Evolutionary conservation across 1,140 invertebrate genomes (phyloP).

Genomic region (Catajapyx aquilonaris): DNA sequence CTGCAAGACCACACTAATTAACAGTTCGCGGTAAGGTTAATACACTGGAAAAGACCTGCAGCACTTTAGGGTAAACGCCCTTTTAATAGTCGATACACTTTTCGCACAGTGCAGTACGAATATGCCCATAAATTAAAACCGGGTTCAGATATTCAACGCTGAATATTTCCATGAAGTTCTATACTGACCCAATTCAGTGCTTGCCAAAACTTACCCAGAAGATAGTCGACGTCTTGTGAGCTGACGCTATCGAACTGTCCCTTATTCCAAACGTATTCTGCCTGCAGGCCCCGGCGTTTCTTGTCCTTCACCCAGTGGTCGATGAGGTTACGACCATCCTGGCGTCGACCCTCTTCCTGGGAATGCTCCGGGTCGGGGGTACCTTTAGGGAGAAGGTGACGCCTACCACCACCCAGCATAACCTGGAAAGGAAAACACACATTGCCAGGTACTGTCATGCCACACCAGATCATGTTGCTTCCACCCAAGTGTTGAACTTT

Average conservation of each 20-base stretch:
- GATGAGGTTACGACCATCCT: slow-evolving; percentile 45
- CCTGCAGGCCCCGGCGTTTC: slow-evolving; percentile 26
- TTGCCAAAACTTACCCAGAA: slow-evolving; percentile 37
- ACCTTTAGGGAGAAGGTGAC: slow-evolving; percentile 41
- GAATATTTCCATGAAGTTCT: no score
- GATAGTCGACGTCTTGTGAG: slow-evolving; percentile 37
- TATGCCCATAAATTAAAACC: no score
- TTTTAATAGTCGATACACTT: no score
- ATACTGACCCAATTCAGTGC: slow-evolving; percentile 15
- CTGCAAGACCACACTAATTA: no score
- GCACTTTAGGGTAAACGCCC: no score
- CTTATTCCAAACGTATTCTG: slow-evolving; percentile 39
- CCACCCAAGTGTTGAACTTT: no score
- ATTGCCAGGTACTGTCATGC: neutral
- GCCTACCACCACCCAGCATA: slow-evolving; percentile 47
- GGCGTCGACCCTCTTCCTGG: slow-evolving; percentile 28
- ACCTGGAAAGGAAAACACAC: slow-evolving; percentile 23
- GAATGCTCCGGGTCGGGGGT: slow-evolving; percentile 24
- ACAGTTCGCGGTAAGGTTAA: no score
- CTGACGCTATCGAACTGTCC: slow-evolving; percentile 36
- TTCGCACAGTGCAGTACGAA: no score
- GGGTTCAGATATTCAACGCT: no score
- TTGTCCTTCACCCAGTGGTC: slow-evolving; percentile 44
- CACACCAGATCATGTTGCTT: neutral
- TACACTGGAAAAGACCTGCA: no score